These are phyloP conservation scores for Crotalus tigris DNA, from an alignment of 2,113 vertebrate genomes.

Conservation along the genomic window DNA sequence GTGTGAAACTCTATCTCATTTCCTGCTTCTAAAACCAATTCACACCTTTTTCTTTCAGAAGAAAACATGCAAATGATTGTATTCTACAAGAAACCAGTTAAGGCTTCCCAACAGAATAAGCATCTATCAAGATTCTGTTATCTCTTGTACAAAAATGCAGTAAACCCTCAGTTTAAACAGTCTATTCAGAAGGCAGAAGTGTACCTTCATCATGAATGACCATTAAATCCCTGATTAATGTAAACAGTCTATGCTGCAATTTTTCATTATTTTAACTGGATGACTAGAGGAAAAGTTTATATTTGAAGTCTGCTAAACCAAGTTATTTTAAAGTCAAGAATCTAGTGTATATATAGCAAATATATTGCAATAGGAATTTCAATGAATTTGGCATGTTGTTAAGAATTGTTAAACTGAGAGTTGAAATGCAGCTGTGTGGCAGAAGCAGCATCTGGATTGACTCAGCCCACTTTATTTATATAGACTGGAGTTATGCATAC, in stretches of 20 bases:
- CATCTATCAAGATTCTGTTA: not conserved
- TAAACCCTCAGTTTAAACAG: not conserved
- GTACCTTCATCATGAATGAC: not conserved
- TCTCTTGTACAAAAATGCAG: not conserved
- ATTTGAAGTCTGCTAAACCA: not conserved
- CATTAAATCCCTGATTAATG: not conserved
- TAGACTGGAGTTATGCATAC: not conserved
- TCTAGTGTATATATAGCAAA: not conserved
- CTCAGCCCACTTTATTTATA: not conserved
- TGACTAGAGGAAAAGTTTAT: not conserved
- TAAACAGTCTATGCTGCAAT: not conserved
- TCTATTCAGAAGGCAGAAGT: not conserved
- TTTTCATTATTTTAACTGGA: not conserved
- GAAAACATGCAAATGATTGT: not conserved
- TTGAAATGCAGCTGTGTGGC: not conserved
- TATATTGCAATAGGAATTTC: not conserved
- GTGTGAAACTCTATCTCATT: not conserved
- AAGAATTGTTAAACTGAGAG: not conserved
- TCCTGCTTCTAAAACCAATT: not conserved
- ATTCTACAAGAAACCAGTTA: not conserved
- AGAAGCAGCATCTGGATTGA: not conserved
- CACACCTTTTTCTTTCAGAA: not conserved
- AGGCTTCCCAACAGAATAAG: not conserved
- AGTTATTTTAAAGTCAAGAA: not conserved
- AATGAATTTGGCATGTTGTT: not conserved